Evolutionary conservation across 2,888 invertebrate genomes (phyloP), one percentile per base, ranked within the genome.

Genomic region (Druceiella hillmani): DNA sequence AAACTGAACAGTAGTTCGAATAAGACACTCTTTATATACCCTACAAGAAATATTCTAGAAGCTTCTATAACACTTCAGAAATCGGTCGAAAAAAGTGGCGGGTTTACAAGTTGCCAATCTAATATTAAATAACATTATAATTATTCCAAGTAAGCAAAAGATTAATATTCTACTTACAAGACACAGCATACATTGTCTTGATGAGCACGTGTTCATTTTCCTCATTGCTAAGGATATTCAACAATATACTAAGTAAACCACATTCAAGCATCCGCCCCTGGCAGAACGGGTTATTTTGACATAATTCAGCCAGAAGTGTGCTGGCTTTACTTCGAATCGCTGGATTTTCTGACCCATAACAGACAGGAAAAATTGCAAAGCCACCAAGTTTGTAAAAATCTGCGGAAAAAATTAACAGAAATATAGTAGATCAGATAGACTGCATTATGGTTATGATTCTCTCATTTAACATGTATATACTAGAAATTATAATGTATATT

Each of bases 331-430:
- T 71, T 20, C 85, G 70, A 0, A 93, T 66, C 11, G 74, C 66
- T 0, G 70, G 59, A 48, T 83, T 76, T 3, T 68, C 61, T 15
- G 79, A 78, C 43, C 76, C 71, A 16, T 87, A 64, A 53, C 86
- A 82, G 0, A 79, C 66, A 0, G 77, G 70, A 38, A 92, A 75
- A n/a, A 87, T 70, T 1, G 75, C 64, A 47, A 86, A 87, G 0
- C 91, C 92, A 3, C 87, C 88, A 53, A 91, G 75, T 65, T 88
- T 90, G 55, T 81, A 80, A 56, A 90, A 90, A 67, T 88, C 87
- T 85, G 63, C 1, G 59, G 59, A 43, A 45, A 30, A 44, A 40
- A 25, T n/a, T n/a, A n/a, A n/a, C n/a, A n/a, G n/a, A n/a, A n/a
- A n/a, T n/a, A n/a, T n/a, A n/a, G n/a, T 15, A 36, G 15, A 17